Conservation (phyloP, 2,888 invertebrate genomes). For the Drosophila pullipes region DNA sequence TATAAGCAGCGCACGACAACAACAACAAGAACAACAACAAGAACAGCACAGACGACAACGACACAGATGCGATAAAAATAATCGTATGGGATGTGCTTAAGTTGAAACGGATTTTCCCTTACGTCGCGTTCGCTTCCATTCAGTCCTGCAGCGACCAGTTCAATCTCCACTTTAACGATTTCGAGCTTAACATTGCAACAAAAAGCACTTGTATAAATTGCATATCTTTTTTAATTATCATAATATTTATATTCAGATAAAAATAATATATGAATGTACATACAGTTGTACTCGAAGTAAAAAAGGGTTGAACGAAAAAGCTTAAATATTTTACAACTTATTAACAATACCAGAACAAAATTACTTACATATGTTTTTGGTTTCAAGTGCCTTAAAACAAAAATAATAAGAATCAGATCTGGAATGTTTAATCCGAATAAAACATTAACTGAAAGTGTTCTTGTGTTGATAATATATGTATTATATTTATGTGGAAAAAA, state of each 20-base stretch:
- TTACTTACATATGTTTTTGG: not conserved
- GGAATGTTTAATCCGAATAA: too few species aligned
- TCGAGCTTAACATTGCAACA: not conserved
- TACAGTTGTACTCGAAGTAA: not conserved
- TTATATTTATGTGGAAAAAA: not conserved
- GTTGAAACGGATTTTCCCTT: slow-evolving; percentile 67
- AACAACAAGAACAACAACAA: slow-evolving; percentile 7
- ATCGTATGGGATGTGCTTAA: slow-evolving; percentile 72
- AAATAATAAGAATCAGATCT: not conserved
- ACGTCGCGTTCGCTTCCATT: not conserved
- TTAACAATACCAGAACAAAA: not conserved
- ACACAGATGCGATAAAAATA: slow-evolving; percentile 57
- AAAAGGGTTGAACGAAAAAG: not conserved
- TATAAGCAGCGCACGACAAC: slow-evolving; percentile 25
- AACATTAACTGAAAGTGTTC: not conserved
- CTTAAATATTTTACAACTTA: not conserved
- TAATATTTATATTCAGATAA: slow-evolving; percentile 8
- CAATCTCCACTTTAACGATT: slow-evolving; percentile 1
- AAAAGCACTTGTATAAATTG: not conserved
- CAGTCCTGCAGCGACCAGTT: not conserved
- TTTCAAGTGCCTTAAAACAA: too few species aligned
- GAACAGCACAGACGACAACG: not conserved
- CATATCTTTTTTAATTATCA: slow-evolving; percentile 20
- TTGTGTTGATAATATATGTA: not conserved
- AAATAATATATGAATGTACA: not conserved